Percentiles rank a stretch among this genome's conserved stretches.
These are phyloP conservation scores for Todus mexicanus DNA, from an alignment of 2,797 vertebrate species.

Conservation along the genomic window DNA sequence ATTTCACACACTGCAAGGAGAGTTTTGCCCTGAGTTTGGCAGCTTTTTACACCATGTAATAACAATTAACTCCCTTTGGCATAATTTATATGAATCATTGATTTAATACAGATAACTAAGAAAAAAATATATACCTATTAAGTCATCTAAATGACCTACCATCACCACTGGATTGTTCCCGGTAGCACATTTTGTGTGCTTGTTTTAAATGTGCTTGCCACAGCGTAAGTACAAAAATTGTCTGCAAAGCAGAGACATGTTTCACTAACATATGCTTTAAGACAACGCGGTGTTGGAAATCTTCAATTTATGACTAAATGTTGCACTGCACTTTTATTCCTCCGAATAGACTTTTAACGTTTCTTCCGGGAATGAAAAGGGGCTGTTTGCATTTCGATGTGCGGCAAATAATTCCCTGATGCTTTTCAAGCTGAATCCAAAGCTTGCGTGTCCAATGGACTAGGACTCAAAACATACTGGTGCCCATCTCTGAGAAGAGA, in stretches of 20 bases:
- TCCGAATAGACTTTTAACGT: background rate
- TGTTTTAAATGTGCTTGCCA: conserved; percentile 1
- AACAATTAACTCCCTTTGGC: conserved; percentile 22
- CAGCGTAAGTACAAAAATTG: background rate
- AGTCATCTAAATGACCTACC: conserved; percentile 23
- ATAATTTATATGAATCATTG: conserved; percentile 24
- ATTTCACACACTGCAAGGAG: background rate
- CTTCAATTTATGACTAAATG: background rate
- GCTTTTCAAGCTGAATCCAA: background rate
- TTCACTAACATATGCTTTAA: conserved; percentile 32
- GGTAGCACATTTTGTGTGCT: background rate
- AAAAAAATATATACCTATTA: background rate
- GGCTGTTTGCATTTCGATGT: background rate
- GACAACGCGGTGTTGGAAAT: conserved; percentile 15
- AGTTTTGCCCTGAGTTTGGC: background rate
- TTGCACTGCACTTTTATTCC: background rate
- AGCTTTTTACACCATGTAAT: background rate
- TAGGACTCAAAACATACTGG: background rate
- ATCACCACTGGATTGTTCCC: background rate
- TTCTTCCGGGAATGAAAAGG: background rate
- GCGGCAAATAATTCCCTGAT: background rate
- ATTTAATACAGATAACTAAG: conserved; percentile 17
- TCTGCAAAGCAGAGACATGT: background rate
- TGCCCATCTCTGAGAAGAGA: background rate
- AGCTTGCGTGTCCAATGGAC: background rate